Base-by-base conservation (phyloP, 2,113 vertebrate genomes). In the Sterrhoptilus dennistouni region DNA sequence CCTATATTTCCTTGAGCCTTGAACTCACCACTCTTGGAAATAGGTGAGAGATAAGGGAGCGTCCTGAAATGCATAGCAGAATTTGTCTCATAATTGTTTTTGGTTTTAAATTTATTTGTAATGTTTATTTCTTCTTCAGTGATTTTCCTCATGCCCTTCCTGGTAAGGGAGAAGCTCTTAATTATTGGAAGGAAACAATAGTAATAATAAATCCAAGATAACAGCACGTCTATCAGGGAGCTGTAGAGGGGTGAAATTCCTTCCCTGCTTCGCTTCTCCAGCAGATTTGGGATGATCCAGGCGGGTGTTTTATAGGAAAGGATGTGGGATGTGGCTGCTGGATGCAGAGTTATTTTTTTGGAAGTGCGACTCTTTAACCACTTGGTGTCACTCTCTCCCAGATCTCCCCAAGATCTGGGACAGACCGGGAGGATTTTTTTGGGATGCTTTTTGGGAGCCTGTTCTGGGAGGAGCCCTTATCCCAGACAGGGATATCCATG, bases 21-120 rank as follows among this genome's bases (percentile, higher is more conserved):
- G 9, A 65, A 21, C 18, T 65, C 0, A 0, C 3, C 14, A 0
- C 11, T 25, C 10, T 47, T 31, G 27, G 45, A 45, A 60, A 10
- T 4, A 42, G 6, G 1, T n/a, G 49, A 54, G 36, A 29, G 61
- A 13, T 10, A 12, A 54, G 0, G 3, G 16, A 27, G n/a, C 8
- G 29, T 38, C 23, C 11, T 16, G 45, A 31, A 31, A 56, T 8
- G 15, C 9, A 5, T 3, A 50, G 4, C 16, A 56, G 5, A 40
- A 15, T 38, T 69, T 65, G 11, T 14, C 4, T 12, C 3, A 3
- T 3, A 22, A 27, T 31, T 35, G 16, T 40, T 28, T 63, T 28
- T 12, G 27, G 9, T 63, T 44, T 18, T 3, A 14, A 25, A 29
- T 20, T 42, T 35, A 5, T 65, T 57, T n/a, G 1, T 2, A 28